Percentiles rank a stretch among this genome's conserved stretches.
Evolutionary conservation across 1,140 invertebrate genomes (phyloP).

Genomic region (Cotesia glomerata): DNA sequence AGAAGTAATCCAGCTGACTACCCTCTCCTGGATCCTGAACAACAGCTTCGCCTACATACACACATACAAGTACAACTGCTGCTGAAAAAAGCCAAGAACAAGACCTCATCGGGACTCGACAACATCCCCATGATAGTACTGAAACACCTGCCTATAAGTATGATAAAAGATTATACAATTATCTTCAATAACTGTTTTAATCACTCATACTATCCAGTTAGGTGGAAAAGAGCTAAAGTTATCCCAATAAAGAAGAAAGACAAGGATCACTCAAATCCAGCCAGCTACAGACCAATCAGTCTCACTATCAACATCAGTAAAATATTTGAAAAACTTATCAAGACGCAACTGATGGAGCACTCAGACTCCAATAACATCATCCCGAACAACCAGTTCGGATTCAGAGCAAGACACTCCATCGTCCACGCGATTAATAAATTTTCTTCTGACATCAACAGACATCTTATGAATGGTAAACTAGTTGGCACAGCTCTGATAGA

Average conservation of each 20-base stretch:
- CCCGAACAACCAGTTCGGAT: conserved; percentile 1
- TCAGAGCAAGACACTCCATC: background rate
- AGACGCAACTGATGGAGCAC: background rate
- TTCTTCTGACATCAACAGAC: background rate
- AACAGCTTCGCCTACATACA: background rate
- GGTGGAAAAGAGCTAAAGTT: conserved; percentile 38
- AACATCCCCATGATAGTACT: background rate
- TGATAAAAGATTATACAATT: too few species aligned
- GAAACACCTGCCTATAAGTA: background rate
- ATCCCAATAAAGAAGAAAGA: conserved; percentile 35
- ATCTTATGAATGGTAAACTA: background rate
- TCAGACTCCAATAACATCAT: background rate
- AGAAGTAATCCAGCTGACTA: background rate
- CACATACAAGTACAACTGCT: background rate
- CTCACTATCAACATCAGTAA: conserved; percentile 35
- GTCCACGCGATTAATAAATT: background rate
- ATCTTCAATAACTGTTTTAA: too few species aligned
- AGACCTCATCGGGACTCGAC: background rate
- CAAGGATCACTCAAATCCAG: conserved; percentile 29
- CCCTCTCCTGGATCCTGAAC: background rate
- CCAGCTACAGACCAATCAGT: conserved; percentile 38
- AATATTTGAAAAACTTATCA: background rate
- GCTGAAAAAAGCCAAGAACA: background rate
- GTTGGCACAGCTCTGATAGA: conserved; percentile 17
- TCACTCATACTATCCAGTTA: conserved; percentile 32